Evolutionary conservation across 2,113 vertebrate species (phyloP), one percentile per base, ranked within the genome.

Genomic region (Phaethon lepturus): DNA sequence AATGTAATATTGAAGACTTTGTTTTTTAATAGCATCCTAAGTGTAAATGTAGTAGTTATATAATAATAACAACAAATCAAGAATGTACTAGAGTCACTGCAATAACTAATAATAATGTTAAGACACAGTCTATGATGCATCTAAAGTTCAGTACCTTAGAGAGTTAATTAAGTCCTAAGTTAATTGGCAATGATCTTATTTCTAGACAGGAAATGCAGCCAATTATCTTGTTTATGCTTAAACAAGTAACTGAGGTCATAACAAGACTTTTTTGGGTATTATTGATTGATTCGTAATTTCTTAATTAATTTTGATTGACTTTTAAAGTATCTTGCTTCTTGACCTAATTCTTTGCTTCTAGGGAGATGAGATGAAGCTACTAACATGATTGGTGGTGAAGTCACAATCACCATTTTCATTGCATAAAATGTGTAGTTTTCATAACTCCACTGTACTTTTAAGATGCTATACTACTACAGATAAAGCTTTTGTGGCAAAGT

Each of bases 111-210:
- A 95, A 97, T 96, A 96, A 96, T 87, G 83, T 96, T 95, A 96
- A 94, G 94, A 60, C 82, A 82, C 42, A 92, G 66, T 73, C 81
- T 95, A 73, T 78, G 72, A 96, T 86, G 45, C 90, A 95, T 97
- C 92, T 91, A 82, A 98, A 98, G 96, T 98, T 98, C 97, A 98
- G 90, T 97, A 93, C 97, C 96, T 97, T 88, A 92, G 98, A 98
- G 97, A 98, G 95, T 97, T 98, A 98, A 98, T 98, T 98, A 98
- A 98, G 73, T 80, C 90, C 56, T 96, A 97, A 95, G 95, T 97
- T 98, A 98, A 98, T 98, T 98, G 96, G 80, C 92, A 98, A 97
- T 96, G 88, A 98, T 98, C 96, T 96, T 97, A 95, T 97, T 95
- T 97, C 88, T 90, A 97, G 96, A 95, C 91, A 98, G 97, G 97